A percentile compares a stretch with the other conserved stretches of the same genome.
These are phyloP conservation scores for Morelia viridis DNA, from an alignment of 2,797 vertebrate genomes.

Conservation along the genomic window DNA sequence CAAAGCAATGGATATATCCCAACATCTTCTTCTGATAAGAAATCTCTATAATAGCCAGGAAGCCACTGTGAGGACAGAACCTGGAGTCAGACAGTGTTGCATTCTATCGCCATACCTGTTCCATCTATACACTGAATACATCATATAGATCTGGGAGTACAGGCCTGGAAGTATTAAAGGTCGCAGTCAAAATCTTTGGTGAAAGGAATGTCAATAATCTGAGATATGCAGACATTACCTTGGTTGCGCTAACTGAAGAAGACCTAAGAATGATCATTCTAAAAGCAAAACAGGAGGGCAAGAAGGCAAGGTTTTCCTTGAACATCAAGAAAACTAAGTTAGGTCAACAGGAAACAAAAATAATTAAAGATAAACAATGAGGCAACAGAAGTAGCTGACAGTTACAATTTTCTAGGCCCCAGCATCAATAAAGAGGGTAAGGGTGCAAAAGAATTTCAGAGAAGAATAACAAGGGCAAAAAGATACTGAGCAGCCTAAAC, in stretches of 20 bases:
- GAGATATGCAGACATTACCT: neutral
- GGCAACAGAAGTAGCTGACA: neutral
- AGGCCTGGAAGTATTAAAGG: neutral
- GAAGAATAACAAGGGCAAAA: neutral
- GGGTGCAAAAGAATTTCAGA: neutral
- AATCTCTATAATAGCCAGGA: neutral
- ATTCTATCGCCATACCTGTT: neutral
- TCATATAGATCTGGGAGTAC: neutral
- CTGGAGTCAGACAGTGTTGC: neutral
- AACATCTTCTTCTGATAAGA: neutral
- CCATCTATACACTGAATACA: neutral
- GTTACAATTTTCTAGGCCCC: neutral
- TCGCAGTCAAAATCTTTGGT: neutral
- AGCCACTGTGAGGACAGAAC: neutral
- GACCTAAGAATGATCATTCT: neutral
- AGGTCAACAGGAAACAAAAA: neutral
- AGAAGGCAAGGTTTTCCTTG: neutral
- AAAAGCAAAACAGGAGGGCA: neutral
- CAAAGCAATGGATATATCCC: neutral
- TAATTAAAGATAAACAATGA: neutral
- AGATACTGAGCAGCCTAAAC: neutral
- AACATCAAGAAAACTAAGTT: neutral
- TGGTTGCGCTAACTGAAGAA: neutral
- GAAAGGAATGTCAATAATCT: neutral
- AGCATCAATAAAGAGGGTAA: neutral